Percentiles rank a stretch among this genome's conserved stretches.
Conservation (phyloP, 1,140 invertebrate genomes). For the Saccostrea cuccullata region DNA sequence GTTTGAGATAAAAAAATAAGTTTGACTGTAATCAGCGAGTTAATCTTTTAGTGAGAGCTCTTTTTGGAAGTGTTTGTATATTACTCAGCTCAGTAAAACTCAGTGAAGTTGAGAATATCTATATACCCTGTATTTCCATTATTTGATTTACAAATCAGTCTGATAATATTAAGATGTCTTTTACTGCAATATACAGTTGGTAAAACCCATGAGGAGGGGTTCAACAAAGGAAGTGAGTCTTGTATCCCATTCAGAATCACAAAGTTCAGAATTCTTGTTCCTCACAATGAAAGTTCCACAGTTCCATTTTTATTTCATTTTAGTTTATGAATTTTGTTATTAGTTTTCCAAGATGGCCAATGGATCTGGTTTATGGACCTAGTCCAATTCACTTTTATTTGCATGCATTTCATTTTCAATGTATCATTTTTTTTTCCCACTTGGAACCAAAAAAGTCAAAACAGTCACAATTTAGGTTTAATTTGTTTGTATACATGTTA, state of each 20-base stretch:
- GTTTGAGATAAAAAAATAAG: too few species aligned
- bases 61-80: too few species aligned
- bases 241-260: background rate
- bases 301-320: background rate
- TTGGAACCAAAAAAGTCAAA: background rate
- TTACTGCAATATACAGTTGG: constrained; percentile 8
- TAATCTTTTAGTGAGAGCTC: too few species aligned
- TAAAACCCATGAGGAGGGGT: constrained; percentile 7
- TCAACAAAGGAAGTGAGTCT: constrained; percentile 14
- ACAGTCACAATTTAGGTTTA: background rate
- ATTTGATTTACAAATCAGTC: background rate
- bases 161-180: constrained; percentile 12
- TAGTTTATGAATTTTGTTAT: background rate
- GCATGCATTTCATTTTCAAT: constrained; percentile 1
- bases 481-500: background rate
- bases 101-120: too few species aligned
- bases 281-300: background rate
- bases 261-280: background rate
- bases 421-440: background rate
- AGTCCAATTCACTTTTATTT: background rate
- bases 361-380: background rate
- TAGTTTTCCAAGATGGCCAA: background rate
- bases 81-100: too few species aligned
- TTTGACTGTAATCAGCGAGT: too few species aligned
- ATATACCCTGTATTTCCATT: too few species aligned